Conservation (phyloP, 1,140 invertebrate species). For the Heliconius hermathena region DNA sequence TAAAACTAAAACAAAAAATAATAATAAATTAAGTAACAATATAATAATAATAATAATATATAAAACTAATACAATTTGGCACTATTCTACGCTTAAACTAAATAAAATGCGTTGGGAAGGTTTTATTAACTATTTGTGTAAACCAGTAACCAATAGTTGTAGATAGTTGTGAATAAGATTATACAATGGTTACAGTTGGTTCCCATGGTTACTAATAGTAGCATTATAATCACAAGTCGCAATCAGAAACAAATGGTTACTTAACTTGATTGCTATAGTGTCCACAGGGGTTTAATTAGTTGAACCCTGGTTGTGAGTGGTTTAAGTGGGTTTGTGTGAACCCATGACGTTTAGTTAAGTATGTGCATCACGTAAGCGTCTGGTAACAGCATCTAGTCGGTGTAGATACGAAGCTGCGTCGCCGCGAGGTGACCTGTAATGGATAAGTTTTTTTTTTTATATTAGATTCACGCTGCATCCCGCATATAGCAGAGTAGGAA, state of each 20-base stretch:
- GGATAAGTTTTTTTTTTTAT: neutral
- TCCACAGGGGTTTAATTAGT: too few species aligned
- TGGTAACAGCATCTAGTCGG: conserved; percentile 50
- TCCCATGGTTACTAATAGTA: too few species aligned
- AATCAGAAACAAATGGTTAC: too few species aligned
- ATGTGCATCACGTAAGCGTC: conserved; percentile 32
- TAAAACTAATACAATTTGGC: conserved; percentile 65
- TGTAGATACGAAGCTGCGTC: conserved; percentile 54
- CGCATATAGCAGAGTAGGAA: too few species aligned
- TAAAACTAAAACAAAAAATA: conserved; percentile 43
- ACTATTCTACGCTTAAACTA: conserved; percentile 66
- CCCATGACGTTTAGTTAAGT: neutral
- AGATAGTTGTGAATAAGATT: too few species aligned
- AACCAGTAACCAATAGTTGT: neutral
- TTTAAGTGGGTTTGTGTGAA: too few species aligned
- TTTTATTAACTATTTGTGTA: neutral
- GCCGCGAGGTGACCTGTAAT: conserved; percentile 56
- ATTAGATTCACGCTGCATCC: too few species aligned
- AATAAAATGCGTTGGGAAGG: conserved; percentile 55
- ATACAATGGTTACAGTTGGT: too few species aligned
- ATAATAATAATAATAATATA: conserved; percentile 38
- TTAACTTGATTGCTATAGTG: too few species aligned
- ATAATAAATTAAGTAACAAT: conserved; percentile 73
- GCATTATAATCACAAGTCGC: too few species aligned
- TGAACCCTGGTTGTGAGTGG: too few species aligned